These are phyloP conservation scores for Spisula subtruncata DNA, from an alignment of 2,888 invertebrate species.

Conservation along the genomic window DNA sequence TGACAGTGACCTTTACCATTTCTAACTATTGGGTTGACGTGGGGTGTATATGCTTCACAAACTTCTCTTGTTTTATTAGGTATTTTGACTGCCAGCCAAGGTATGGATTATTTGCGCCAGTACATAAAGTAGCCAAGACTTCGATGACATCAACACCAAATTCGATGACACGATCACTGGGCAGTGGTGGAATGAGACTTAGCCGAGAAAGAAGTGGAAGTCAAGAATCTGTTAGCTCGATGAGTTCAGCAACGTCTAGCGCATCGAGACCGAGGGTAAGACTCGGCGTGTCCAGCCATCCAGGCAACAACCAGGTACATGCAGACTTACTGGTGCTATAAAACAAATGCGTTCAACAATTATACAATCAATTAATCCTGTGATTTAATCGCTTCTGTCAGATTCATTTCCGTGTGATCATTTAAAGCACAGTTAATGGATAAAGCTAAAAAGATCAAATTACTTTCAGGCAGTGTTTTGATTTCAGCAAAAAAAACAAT, in stretches of 20 bases:
- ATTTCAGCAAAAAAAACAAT: neutral
- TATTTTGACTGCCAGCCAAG: slow-evolving; percentile 97
- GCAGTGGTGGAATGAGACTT: slow-evolving; percentile 78
- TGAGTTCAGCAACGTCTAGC: slow-evolving; percentile 90
- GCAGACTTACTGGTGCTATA: slow-evolving; percentile 80
- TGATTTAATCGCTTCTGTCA: neutral
- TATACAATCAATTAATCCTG: slow-evolving; percentile 42
- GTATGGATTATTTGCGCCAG: slow-evolving; percentile 97
- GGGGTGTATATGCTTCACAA: neutral
- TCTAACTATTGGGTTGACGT: too few species aligned
- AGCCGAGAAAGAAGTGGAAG: slow-evolving; percentile 89
- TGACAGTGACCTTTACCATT: too few species aligned
- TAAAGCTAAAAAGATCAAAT: too few species aligned
- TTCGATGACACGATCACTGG: slow-evolving; percentile 77
- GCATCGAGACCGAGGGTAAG: slow-evolving; percentile 91
- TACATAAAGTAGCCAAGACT: slow-evolving; percentile 95
- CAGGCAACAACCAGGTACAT: slow-evolving; percentile 84
- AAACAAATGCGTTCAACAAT: neutral
- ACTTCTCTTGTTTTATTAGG: slow-evolving; percentile 87
- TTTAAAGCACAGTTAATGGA: neutral
- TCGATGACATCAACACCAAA: slow-evolving; percentile 74
- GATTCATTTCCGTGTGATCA: neutral
- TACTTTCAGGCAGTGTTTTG: neutral
- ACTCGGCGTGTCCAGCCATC: slow-evolving; percentile 91
- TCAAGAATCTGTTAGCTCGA: slow-evolving; percentile 95